A percentile compares a stretch with the other conserved stretches of the same genome.
phyloP scores from a whole-genome alignment of 2,888 invertebrate genomes.

The Schizotus pectinicornis region DNA sequence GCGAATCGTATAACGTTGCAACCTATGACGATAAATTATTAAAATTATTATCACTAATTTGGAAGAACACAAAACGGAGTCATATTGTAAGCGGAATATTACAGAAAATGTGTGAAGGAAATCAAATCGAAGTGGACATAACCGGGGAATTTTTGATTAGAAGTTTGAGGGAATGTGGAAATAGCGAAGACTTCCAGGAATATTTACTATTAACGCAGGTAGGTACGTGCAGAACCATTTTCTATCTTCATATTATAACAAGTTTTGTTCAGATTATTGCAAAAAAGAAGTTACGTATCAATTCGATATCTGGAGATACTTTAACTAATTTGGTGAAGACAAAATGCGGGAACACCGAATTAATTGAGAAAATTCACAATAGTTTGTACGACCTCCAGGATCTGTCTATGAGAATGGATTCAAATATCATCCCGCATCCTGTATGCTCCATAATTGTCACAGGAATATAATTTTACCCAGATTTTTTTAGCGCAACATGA shows the following conservation, averaged over 20 bases:
- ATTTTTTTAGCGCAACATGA: constrained; percentile 65
- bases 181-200: constrained; percentile 56
- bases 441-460: constrained; percentile 43
- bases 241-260: too few relatives aligned
- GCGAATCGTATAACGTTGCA: constrained; percentile 56
- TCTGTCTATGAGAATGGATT: constrained; percentile 32
- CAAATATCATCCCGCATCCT: constrained; percentile 61
- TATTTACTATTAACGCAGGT: constrained; percentile 60
- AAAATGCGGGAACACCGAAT: constrained; percentile 1
- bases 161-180: constrained; percentile 59
- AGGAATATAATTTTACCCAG: not conserved
- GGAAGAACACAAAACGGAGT: constrained; percentile 59
- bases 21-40: constrained; percentile 62
- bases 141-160: constrained; percentile 64
- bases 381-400: constrained; percentile 35
- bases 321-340: constrained; percentile 24
- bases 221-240: constrained; percentile 27
- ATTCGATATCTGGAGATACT: constrained; percentile 33
- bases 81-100: constrained; percentile 60
- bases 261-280: constrained; percentile 36
- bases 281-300: constrained; percentile 38
- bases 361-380: constrained; percentile 24
- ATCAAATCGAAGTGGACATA: constrained; percentile 62
- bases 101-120: constrained; percentile 58
- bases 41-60: constrained; percentile 60